phyloP scores from a whole-genome alignment of 2,888 invertebrate species.

The Xanthia icteritia region DNA sequence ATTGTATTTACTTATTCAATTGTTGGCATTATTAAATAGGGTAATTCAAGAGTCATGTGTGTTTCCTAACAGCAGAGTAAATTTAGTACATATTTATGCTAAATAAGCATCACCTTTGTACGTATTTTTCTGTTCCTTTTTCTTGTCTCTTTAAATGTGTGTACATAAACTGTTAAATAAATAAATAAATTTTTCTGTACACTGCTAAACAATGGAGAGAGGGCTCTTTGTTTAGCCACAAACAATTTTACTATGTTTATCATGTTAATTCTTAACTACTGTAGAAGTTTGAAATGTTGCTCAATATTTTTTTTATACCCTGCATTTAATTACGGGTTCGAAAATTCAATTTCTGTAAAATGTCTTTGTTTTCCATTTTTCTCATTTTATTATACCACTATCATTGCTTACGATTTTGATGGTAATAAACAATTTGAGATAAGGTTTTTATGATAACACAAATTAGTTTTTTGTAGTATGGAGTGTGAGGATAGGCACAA shows the following conservation, averaged over 20 bases:
- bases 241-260: not conserved
- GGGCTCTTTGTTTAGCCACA: too few relatives aligned
- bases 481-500: not conserved
- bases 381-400: not conserved
- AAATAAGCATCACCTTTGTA: too few relatives aligned
- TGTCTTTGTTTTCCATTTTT: not conserved
- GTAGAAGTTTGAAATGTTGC: not conserved
- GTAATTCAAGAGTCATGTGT: not conserved
- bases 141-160: too few relatives aligned
- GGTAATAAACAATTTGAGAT: not conserved
- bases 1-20: slow-evolving; percentile 84
- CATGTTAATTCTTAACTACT: not conserved
- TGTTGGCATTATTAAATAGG: slow-evolving; percentile 40
- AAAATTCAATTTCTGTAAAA: not conserved
- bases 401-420: not conserved
- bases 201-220: not conserved
- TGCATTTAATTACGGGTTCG: not conserved
- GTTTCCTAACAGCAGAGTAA: not conserved
- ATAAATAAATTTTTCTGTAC: not conserved
- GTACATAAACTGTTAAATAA: too few relatives aligned
- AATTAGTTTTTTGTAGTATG: not conserved
- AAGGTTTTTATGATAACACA: not conserved
- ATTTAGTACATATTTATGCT: not conserved
- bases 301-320: not conserved
- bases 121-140: too few relatives aligned